Conservation (phyloP, 2,888 invertebrate species). For the Pinctada fucata region DNA sequence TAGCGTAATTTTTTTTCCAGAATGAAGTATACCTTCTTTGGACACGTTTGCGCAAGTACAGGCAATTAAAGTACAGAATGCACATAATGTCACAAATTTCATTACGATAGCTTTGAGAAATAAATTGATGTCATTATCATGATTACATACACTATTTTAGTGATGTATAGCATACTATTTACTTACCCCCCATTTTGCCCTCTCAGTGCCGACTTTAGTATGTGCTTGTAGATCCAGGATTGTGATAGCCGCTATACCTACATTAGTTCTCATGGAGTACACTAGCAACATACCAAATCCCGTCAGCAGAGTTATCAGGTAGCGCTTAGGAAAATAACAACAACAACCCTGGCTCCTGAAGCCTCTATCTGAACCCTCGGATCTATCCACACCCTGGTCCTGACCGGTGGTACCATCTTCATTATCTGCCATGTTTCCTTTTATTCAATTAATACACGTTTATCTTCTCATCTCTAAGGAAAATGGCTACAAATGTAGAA, state of each 20-base stretch:
- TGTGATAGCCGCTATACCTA: slow-evolving; percentile 72
- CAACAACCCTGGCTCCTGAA: not conserved
- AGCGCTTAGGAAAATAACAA: slow-evolving; percentile 61
- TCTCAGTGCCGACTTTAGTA: slow-evolving; percentile 56
- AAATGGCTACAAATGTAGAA: no score
- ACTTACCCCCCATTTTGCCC: slow-evolving; percentile 49
- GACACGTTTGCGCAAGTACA: no score
- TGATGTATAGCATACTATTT: no score
- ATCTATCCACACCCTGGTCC: not conserved
- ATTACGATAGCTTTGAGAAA: no score
- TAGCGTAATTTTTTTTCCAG: no score
- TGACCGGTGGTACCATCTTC: not conserved
- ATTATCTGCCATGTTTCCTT: slow-evolving; percentile 1
- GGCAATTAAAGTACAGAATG: no score
- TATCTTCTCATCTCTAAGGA: no score
- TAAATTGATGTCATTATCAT: no score
- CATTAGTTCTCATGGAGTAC: slow-evolving; percentile 73
- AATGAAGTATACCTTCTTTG: no score
- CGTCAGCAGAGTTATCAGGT: slow-evolving; percentile 57
- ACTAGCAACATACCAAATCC: slow-evolving; percentile 70
- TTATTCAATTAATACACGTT: no score
- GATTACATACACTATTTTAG: no score
- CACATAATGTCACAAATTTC: no score
- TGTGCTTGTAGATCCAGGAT: slow-evolving; percentile 64
- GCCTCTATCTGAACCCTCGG: not conserved